These are phyloP conservation scores for Sebastes steindachneri DNA, from an alignment of 2,797 vertebrate genomes.

Conservation along the genomic window DNA sequence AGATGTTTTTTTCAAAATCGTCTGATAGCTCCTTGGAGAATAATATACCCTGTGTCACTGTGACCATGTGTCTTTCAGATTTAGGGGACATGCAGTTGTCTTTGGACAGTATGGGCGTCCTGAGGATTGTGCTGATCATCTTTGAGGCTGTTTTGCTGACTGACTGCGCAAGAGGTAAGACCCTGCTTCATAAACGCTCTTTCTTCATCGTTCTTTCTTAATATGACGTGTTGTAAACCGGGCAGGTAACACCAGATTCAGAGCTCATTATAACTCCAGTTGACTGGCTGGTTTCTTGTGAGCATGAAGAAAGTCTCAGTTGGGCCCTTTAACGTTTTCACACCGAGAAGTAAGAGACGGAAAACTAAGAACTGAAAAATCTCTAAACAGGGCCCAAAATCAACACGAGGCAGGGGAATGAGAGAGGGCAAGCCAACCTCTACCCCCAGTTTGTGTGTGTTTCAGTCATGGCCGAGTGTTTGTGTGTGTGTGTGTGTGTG, in stretches of 20 bases:
- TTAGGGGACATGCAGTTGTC: conserved; percentile 61
- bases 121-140: conserved; percentile 74
- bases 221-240: background rate
- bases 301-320: conserved; percentile 62
- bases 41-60: conserved; percentile 10
- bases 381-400: conserved; percentile 71
- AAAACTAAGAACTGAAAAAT: conserved; percentile 62
- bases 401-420: conserved; percentile 67
- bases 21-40: background rate
- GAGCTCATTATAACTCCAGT: conserved; percentile 38
- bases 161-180: conserved; percentile 77
- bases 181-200: background rate
- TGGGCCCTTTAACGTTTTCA: conserved; percentile 47
- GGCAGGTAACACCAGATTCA: conserved; percentile 13
- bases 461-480: conserved; percentile 28
- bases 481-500: conserved; percentile 50
- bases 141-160: conserved; percentile 71
- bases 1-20: background rate
- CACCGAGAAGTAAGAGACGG: conserved; percentile 60
- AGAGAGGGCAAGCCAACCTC: conserved; percentile 65
- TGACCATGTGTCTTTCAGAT: conserved; percentile 64
- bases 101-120: conserved; percentile 67
- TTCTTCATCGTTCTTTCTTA: background rate
- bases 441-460: conserved; percentile 58
- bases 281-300: conserved; percentile 59